A percentile compares a stretch with the other conserved stretches of the same genome.
Evolutionary conservation across 2,888 invertebrate genomes (phyloP).

Genomic region (Cephalotes varians): DNA sequence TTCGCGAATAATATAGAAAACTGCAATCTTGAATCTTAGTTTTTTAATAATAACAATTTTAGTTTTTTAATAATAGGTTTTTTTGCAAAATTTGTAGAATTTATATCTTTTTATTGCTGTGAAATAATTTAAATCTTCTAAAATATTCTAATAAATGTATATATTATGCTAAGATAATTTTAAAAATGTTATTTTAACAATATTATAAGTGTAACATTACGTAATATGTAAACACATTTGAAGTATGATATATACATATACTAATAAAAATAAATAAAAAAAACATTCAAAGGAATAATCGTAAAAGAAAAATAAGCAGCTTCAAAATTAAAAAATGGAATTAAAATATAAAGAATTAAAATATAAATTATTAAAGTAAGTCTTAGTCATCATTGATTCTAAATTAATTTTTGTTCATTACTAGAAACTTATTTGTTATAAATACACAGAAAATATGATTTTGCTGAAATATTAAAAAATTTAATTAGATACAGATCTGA

Average conservation of each 20-base stretch:
- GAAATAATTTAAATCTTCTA: no score
- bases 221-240: no score
- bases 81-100: not conserved
- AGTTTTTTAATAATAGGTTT: not conserved
- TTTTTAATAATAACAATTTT: not conserved
- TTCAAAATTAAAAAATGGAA: not conserved
- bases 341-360: constrained; percentile 1
- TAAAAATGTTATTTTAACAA: no score
- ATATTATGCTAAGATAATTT: no score
- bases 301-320: not conserved
- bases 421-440: not conserved
- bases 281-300: not conserved
- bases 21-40: not conserved
- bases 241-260: no score
- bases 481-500: no score
- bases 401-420: not conserved
- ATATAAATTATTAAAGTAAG: not conserved
- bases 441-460: no score
- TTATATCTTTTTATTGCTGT: no score
- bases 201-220: no score
- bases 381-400: not conserved
- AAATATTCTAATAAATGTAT: not conserved
- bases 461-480: no score
- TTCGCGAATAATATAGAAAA: not conserved
- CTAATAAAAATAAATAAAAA: constrained; percentile 14